Conservation (phyloP, 2,797 vertebrate species). For the Gouania willdenowi region DNA sequence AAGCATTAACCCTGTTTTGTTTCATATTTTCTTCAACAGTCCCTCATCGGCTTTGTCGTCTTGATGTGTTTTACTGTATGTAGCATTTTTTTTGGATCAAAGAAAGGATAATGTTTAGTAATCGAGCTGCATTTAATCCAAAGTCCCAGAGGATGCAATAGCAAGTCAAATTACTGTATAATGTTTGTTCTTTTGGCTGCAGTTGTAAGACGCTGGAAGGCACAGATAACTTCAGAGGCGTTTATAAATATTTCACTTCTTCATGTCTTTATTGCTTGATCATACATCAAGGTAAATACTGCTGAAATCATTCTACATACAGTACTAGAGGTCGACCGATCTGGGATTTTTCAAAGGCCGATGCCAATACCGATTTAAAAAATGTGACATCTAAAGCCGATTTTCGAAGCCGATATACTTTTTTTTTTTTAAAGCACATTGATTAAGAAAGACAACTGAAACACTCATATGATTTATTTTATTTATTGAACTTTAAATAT, state of each 20-base stretch:
- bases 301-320: no score
- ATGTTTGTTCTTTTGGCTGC: conserved; percentile 7
- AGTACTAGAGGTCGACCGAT: no score
- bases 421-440: no score
- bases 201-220: not conserved
- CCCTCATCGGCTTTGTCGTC: conserved; percentile 55
- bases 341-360: no score
- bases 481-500: no score
- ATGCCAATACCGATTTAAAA: no score
- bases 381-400: no score
- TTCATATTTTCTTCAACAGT: conserved; percentile 68
- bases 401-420: no score
- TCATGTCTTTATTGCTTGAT: not conserved
- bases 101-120: conserved; percentile 37
- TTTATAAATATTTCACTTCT: not conserved
- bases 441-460: no score
- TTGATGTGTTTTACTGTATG: conserved; percentile 48
- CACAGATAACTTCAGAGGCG: not conserved
- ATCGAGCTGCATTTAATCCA: conserved; percentile 25
- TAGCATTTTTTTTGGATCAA: conserved; percentile 58
- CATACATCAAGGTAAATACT: not conserved
- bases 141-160: conserved; percentile 34
- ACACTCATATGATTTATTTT: no score
- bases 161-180: no score
- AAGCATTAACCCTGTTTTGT: conserved; percentile 51